Base-by-base conservation (phyloP, 2,797 vertebrate species). In the Limosa lapponica region DNA sequence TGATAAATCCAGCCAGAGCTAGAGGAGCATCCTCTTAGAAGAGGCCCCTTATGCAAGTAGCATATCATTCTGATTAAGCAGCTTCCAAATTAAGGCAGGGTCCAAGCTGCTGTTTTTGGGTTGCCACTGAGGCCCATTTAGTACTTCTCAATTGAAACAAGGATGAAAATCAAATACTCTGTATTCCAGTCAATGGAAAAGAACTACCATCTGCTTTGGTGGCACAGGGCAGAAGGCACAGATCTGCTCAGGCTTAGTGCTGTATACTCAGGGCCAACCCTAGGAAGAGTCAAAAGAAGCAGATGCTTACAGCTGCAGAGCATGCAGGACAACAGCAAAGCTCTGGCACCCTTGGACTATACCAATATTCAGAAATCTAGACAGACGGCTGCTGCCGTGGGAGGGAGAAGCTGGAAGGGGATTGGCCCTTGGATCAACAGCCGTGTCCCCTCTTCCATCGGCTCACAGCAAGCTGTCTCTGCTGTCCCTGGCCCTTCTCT, bases 1-100 rank as follows among this genome's bases (percentile, higher is more conserved):
- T 66, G 82, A 91, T 92, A 89, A 95, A 94, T 95, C 65, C 84
- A 93, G 84, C 8, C 82, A 90, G 61, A 95, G 49, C 43, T 75
- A 48, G 28, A 81, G 54, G 16, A 90, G 48, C 41, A 80, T 37
- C 19, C 39, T 83, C 49, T 83, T 69, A 74, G 58, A 74, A 87
- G 41, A 93, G 49, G n/a, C 43, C 89, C 27, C 64, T 94, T 74
- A 71, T 58, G 46, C 54, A 85, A 84, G 37, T 78, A 82, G 82
- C 65, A 34, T 69, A 85, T 82, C 10, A 87, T 80, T 87, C 54
- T 23, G 30, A 93, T 52, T 75, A 90, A 94, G 81, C 57, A 85
- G 88, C 64, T 90, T 87, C 69, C 52, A 85, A 74, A 90, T 81
- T 32, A 86, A 89, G 57, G n/a, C 49, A 78, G 25, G 28, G 62